These are phyloP conservation scores for Disparrhopalites patrizii DNA, from an alignment of 2,888 invertebrate species.

Conservation along the genomic window DNA sequence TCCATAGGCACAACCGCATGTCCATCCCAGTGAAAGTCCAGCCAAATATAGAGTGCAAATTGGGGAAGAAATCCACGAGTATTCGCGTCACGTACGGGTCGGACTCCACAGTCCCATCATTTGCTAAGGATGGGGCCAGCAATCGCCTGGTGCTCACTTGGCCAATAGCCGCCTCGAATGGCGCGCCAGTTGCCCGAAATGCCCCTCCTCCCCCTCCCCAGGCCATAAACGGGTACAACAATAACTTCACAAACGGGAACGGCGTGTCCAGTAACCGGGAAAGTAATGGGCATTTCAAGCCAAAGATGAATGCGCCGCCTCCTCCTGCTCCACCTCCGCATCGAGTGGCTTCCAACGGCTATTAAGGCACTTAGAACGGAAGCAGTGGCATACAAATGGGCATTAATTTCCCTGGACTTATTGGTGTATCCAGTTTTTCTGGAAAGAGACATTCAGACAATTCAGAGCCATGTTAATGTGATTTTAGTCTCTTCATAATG, in stretches of 20 bases:
- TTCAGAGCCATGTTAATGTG: too few relatives aligned
- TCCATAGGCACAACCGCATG: slow-evolving; percentile 62
- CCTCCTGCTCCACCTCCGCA: neutral
- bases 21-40: slow-evolving; percentile 71
- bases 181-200: slow-evolving; percentile 1
- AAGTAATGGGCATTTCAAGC: neutral
- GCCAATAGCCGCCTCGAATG: slow-evolving; percentile 35
- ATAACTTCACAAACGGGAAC: slow-evolving; percentile 11
- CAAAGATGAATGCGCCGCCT: slow-evolving; percentile 1
- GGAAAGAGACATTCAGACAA: too few relatives aligned
- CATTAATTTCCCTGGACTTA: too few relatives aligned
- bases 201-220: neutral
- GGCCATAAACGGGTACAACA: slow-evolving; percentile 8
- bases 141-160: slow-evolving; percentile 43
- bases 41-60: slow-evolving; percentile 69
- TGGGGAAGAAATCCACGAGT: slow-evolving; percentile 71
- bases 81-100: slow-evolving; percentile 56
- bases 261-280: neutral
- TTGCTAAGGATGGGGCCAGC: slow-evolving; percentile 44
- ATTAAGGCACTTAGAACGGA: too few relatives aligned
- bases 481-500: too few relatives aligned
- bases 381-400: too few relatives aligned
- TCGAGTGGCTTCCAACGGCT: neutral
- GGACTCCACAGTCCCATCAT: slow-evolving; percentile 39
- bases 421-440: too few relatives aligned